Percentiles rank a stretch among this genome's conserved stretches.
Evolutionary conservation across 2,113 vertebrate species (phyloP).

Genomic region (Pelmatolapia mariae): DNA sequence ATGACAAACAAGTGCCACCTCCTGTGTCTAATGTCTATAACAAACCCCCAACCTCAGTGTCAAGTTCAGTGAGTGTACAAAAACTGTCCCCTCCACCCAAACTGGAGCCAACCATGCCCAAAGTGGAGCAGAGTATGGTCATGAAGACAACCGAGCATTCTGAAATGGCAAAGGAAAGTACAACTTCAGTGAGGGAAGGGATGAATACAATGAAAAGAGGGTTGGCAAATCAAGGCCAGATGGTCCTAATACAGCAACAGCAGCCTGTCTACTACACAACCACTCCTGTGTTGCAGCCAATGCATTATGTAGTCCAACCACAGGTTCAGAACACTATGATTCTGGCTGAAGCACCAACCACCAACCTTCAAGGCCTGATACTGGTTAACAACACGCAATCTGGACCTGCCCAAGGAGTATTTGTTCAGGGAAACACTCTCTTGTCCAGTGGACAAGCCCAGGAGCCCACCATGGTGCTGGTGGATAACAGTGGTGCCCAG

Average conservation of each 20-base stretch:
- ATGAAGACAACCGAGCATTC: neutral
- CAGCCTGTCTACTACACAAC: conserved; percentile 64
- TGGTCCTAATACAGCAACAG: conserved; percentile 50
- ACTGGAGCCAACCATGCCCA: neutral
- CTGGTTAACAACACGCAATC: conserved; percentile 19
- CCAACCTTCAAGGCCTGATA: conserved; percentile 48
- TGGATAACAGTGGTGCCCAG: neutral
- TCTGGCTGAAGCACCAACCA: conserved; percentile 33
- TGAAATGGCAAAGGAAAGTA: neutral
- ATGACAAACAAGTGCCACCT: neutral
- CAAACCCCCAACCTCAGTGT: neutral
- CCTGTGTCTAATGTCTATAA: conserved; percentile 1
- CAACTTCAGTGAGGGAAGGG: neutral
- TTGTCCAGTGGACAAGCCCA: neutral
- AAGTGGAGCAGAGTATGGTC: neutral
- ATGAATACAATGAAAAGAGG: neutral
- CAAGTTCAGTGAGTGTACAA: neutral
- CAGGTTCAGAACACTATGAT: conserved; percentile 52
- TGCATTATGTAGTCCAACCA: conserved; percentile 59
- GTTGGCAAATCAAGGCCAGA: conserved; percentile 31
- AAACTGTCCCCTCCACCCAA: neutral
- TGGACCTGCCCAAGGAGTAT: conserved; percentile 1
- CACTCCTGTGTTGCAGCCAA: conserved; percentile 43
- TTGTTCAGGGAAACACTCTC: conserved; percentile 18
- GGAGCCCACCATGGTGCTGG: neutral